phyloP scores from a whole-genome alignment of 2,113 vertebrate species.

The Stigmatopora argus region DNA sequence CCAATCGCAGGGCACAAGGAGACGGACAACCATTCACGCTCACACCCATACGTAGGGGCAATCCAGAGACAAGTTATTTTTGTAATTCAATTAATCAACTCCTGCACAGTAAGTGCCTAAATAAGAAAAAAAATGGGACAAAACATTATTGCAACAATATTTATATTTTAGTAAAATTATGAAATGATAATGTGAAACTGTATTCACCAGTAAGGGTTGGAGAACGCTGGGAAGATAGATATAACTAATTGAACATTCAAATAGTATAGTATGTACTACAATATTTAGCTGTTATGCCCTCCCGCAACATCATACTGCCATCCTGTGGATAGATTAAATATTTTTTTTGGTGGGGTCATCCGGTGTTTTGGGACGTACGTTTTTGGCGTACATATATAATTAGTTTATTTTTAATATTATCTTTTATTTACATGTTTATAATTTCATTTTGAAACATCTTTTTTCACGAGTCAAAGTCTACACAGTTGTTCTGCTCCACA shows the following conservation, averaged over 20 bases:
- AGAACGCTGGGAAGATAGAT: neutral
- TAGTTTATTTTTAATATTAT: neutral
- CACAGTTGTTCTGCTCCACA: neutral
- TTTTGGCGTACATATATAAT: neutral
- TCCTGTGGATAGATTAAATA: conserved; percentile 23
- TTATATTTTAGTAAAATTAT: no score
- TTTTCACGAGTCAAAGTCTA: neutral
- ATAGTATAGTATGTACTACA: no score
- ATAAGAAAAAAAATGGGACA: no score
- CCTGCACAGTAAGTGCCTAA: no score
- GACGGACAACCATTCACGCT: no score
- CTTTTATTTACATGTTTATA: neutral
- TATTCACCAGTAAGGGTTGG: neutral
- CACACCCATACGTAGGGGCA: no score
- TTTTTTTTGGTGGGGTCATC: neutral
- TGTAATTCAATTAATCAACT: no score
- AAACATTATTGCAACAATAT: no score
- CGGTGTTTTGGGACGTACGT: neutral
- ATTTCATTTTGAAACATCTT: neutral
- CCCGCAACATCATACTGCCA: conserved; percentile 30
- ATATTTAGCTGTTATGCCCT: neutral
- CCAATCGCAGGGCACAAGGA: no score
- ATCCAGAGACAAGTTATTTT: no score
- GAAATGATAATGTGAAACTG: no score
- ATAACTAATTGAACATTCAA: neutral